phyloP scores from a whole-genome alignment of 2,797 vertebrate species.

The Melanotaenia pygmaea region DNA sequence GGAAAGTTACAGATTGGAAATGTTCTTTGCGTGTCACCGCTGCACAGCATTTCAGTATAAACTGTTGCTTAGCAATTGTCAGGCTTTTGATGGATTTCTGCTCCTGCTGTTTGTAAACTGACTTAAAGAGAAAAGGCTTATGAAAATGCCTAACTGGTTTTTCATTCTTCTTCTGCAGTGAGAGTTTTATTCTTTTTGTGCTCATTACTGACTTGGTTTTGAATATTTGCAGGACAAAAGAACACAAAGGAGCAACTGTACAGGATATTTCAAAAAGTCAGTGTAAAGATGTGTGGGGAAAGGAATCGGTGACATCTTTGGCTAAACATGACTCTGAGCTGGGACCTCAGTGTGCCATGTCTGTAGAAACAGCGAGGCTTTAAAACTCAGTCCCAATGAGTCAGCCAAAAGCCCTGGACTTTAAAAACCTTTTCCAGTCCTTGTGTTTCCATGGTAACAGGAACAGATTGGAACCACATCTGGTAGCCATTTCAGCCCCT shows the following conservation, averaged over 20 bases:
- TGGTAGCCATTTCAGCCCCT: conserved; percentile 92
- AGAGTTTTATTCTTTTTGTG: conserved; percentile 12
- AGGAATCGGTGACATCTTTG: conserved; percentile 75
- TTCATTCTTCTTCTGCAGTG: conserved; percentile 17
- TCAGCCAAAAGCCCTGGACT: conserved; percentile 79
- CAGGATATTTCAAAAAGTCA: conserved; percentile 47
- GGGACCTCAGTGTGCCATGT: conserved; percentile 67
- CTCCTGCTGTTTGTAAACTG: conserved; percentile 26
- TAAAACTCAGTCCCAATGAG: conserved; percentile 70
- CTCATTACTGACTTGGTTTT: conserved; percentile 28
- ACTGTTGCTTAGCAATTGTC: conserved; percentile 32
- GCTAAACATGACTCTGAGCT: conserved; percentile 79
- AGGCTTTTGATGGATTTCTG: conserved; percentile 29
- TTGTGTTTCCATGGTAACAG: conserved; percentile 82
- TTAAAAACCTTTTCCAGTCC: conserved; percentile 80
- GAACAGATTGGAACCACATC: conserved; percentile 93
- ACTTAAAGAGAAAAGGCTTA: conserved; percentile 15
- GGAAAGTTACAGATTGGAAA: conserved; percentile 55
- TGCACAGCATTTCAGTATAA: conserved; percentile 29
- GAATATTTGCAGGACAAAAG: conserved; percentile 21
- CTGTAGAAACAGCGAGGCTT: conserved; percentile 75
- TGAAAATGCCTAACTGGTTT: background rate
- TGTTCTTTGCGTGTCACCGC: conserved; percentile 32
- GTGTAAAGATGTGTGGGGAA: conserved; percentile 53
- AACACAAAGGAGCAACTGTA: conserved; percentile 57